Evolutionary conservation across 2,888 invertebrate species (phyloP).

Genomic region (Parnassius mnemosyne): DNA sequence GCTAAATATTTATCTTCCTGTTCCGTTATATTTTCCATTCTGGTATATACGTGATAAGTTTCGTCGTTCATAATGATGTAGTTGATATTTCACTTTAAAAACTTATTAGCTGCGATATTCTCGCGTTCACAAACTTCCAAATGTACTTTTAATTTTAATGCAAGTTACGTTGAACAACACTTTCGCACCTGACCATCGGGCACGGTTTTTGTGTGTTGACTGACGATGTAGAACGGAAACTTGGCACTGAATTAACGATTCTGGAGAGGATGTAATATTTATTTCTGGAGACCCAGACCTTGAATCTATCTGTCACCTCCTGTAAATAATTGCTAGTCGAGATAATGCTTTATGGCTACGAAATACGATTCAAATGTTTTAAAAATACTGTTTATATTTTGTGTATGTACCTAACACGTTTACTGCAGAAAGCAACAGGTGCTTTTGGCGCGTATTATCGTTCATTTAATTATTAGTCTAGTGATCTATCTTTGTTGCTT

Average conservation of each 20-base stretch:
- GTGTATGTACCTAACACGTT: conserved; percentile 2
- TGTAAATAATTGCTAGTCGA: neutral
- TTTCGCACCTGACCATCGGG: conserved; percentile 51
- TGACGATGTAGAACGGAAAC: conserved; percentile 53
- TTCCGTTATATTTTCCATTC: conserved; percentile 70
- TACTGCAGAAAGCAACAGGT: conserved; percentile 20
- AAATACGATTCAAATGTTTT: neutral
- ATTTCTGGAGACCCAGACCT: conserved; percentile 73
- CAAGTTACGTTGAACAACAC: conserved; percentile 25
- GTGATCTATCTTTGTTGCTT: neutral
- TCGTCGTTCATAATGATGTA: conserved; percentile 51
- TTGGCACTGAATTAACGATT: conserved; percentile 59
- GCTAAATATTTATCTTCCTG: conserved; percentile 68
- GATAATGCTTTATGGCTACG: neutral
- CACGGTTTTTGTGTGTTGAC: conserved; percentile 57
- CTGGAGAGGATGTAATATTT: conserved; percentile 74
- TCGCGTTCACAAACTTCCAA: conserved; percentile 16
- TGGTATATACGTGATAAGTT: conserved; percentile 52
- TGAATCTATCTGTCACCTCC: conserved; percentile 45
- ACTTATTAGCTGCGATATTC: neutral
- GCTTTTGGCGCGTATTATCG: conserved; percentile 13
- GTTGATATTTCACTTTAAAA: conserved; percentile 42
- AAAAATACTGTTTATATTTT: conserved; percentile 5
- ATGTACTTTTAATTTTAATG: conserved; percentile 30
- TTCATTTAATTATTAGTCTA: conserved; percentile 3